A percentile compares a stretch with the other conserved stretches of the same genome.
Conservation (phyloP, 2,113 vertebrate species). For the Nesospiza acunhae region DNA sequence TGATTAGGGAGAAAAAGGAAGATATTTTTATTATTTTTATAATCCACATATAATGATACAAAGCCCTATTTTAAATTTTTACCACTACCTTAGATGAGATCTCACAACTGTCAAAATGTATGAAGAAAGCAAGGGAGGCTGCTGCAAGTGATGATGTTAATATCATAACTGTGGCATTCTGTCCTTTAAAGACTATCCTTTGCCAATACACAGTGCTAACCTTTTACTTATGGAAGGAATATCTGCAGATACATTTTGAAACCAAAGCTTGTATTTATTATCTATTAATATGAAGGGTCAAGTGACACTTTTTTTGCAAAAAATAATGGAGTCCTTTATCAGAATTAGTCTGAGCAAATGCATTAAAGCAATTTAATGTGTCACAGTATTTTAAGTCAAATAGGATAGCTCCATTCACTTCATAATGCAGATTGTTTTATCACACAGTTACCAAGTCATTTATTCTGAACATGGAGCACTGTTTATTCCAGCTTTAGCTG, state of each 20-base stretch:
- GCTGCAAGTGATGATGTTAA: neutral
- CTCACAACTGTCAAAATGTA: neutral
- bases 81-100: neutral
- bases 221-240: neutral
- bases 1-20: neutral
- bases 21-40: neutral
- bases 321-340: neutral
- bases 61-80: neutral
- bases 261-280: neutral
- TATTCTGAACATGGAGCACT: neutral
- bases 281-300: neutral
- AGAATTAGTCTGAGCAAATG: neutral
- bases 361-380: neutral
- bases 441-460: neutral
- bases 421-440: neutral
- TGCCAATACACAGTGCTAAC: neutral
- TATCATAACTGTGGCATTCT: neutral
- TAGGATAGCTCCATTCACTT: neutral
- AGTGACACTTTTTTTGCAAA: neutral
- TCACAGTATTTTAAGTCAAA: neutral
- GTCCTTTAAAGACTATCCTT: neutral
- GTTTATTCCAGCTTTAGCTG: neutral
- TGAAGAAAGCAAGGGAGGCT: neutral
- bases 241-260: neutral
- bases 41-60: fast-evolving